Base-by-base conservation (phyloP, 2,113 vertebrate species). In the Herpetotheres cachinnans region DNA sequence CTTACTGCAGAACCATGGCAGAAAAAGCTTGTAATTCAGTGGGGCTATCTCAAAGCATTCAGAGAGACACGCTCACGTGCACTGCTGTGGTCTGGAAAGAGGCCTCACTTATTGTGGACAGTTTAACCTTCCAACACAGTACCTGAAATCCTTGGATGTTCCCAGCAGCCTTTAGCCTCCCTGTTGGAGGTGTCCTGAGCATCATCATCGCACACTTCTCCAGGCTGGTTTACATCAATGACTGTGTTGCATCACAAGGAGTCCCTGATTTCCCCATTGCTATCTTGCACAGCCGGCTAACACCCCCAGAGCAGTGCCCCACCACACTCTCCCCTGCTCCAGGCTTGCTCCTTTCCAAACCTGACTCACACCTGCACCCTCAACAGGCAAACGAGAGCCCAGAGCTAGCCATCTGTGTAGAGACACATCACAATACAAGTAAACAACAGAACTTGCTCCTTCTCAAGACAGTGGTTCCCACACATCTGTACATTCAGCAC, bases 201-300 rank as follows among this genome's bases (percentile, higher is more conserved):
- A 58, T 15, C 24, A 54, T 7, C 59, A 38, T 7, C 15, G 32
- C 63, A 16, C 7, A 1, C 24, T 56, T 29, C 40, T 82, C 54
- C 34, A 34, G 2, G 32, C 20, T 79, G 42, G 14, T 58, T 84
- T 66, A 47, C 50, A 27, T 7, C 13, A 22, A 6, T 8, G 20
- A 8, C 15, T 62, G 16, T 22, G 16, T 9, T 47, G 50, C 13
- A 25, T 13, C 42, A 77, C 66, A 42, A 7, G 11, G 9, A 36
- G 54, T 26, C 22, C n/a, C 56, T 0, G 3, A 0, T 42, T 55
- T 70, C 26, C 56, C 13, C 42, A 1, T 8, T 49, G 40, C 65
- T 40, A 10, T 29, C 36, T 47, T 18, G 36, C 85, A 49, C 50
- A 54, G n/a, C 70, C 65, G 73, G 46, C 61, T 65, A 47, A 55